phyloP scores from a whole-genome alignment of 2,888 invertebrate genomes.

The Atethmia centrago region DNA sequence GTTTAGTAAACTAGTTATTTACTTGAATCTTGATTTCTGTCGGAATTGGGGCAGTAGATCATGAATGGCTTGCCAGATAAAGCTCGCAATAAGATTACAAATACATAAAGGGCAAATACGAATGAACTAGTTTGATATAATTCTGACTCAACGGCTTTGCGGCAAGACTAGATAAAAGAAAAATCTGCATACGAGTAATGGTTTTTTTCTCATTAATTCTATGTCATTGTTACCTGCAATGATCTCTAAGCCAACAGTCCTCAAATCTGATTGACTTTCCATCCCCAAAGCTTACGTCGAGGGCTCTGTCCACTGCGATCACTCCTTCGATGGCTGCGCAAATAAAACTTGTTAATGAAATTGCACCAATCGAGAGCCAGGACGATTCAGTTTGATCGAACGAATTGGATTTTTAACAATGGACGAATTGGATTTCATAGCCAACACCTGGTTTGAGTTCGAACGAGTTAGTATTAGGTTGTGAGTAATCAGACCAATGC shows the following conservation, averaged over 20 bases:
- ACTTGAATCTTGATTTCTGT: not conserved
- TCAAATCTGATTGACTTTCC: conserved; percentile 78
- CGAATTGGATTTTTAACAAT: conserved; percentile 45
- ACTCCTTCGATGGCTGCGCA: conserved; percentile 62
- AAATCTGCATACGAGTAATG: not conserved
- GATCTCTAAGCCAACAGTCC: conserved; percentile 91
- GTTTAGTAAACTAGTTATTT: conserved; percentile 21
- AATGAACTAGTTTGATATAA: not conserved
- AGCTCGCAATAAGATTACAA: not conserved
- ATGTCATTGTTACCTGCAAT: conserved; percentile 89
- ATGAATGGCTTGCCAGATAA: conserved; percentile 6
- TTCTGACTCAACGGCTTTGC: not conserved
- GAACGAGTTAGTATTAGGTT: not conserved
- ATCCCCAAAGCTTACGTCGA: conserved; percentile 74
- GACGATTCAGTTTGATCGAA: conserved; percentile 24
- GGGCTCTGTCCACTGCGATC: conserved; percentile 64
- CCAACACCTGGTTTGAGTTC: not conserved
- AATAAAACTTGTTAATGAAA: conserved; percentile 60
- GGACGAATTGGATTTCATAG: conserved; percentile 28
- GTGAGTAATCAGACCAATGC: not conserved
- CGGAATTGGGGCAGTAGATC: not conserved
- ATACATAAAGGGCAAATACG: not conserved
- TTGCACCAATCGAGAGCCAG: conserved; percentile 22
- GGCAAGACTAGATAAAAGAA: not conserved
- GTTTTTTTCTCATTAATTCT: too few relatives aligned